Evolutionary conservation across 2,113 vertebrate genomes (phyloP).

Genomic region (Pandion haliaetus): DNA sequence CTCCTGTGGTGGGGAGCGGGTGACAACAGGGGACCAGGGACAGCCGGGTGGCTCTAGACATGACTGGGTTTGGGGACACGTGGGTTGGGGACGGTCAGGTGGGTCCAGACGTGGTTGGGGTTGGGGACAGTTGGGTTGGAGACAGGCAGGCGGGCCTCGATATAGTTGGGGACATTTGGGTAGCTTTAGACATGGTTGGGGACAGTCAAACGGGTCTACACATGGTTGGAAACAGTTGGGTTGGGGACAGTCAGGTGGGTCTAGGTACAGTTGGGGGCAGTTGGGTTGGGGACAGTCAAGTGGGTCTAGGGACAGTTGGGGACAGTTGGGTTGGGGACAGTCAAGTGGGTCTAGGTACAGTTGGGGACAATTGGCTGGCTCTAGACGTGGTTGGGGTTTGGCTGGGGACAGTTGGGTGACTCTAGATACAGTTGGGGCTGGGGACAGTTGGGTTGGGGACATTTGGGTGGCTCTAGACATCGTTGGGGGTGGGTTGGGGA

Average conservation of each 20-base stretch:
- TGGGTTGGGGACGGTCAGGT: not conserved
- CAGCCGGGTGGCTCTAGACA: fast-evolving
- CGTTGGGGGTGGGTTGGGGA: not conserved
- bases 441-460: too few relatives aligned
- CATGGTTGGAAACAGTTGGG: too few relatives aligned
- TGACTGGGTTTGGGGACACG: not conserved
- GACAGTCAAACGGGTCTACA: too few relatives aligned
- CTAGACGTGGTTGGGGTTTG: too few relatives aligned
- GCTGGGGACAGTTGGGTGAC: too few relatives aligned
- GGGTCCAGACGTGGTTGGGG: not conserved
- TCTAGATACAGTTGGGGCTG: too few relatives aligned
- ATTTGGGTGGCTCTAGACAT: fast-evolving
- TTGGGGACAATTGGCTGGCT: too few relatives aligned
- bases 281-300: not conserved
- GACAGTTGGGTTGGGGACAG: not conserved
- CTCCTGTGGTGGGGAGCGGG: constrained; percentile 72
- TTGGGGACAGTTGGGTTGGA: not conserved
- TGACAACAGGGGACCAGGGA: not conserved
- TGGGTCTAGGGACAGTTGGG: not conserved
- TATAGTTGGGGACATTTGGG: fast-evolving
- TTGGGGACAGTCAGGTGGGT: not conserved
- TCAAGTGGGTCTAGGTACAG: fast-evolving
- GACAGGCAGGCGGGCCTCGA: fast-evolving
- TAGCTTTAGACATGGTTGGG: too few relatives aligned
- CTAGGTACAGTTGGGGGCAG: not conserved